Conservation (phyloP, 1,140 invertebrate species). For the Caenorhabditis briggsae region DNA sequence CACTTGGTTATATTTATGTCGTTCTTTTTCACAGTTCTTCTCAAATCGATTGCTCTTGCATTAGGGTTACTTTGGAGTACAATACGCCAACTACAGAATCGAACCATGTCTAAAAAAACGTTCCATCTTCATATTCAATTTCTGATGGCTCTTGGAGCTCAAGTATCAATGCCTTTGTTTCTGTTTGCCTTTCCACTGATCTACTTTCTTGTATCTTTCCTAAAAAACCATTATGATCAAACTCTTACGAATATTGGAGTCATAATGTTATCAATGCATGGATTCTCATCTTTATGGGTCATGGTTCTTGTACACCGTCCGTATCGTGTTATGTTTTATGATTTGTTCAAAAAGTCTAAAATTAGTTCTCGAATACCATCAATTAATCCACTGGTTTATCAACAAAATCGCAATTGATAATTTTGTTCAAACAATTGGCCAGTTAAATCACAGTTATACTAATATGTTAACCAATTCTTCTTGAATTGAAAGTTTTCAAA, state of each 20-base stretch:
- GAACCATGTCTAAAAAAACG: background rate
- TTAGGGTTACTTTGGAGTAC: background rate
- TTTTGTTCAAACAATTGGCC: too few species aligned
- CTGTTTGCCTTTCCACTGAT: background rate
- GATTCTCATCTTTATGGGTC: background rate
- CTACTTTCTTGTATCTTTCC: background rate
- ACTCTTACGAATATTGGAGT: background rate
- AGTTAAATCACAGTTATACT: too few species aligned
- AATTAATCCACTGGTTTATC: too few species aligned
- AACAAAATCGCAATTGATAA: too few species aligned
- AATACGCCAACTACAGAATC: background rate
- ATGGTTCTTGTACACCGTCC: conserved; percentile 4
- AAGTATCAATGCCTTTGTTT: background rate
- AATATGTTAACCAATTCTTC: too few species aligned
- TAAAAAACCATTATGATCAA: background rate
- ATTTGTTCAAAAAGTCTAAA: background rate
- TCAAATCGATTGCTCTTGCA: background rate
- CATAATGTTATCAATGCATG: background rate
- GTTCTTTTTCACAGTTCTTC: background rate
- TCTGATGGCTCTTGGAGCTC: background rate
- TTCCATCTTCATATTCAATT: background rate
- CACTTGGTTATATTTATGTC: background rate
- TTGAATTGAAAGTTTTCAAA: too few species aligned
- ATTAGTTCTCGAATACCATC: too few species aligned
- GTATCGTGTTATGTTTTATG: background rate